Evolutionary conservation across 35 echinoderm and acorn worm genomes (phyloP), one percentile per base, ranked within the genome.

Genomic region (Stichopus chloronotus): DNA sequence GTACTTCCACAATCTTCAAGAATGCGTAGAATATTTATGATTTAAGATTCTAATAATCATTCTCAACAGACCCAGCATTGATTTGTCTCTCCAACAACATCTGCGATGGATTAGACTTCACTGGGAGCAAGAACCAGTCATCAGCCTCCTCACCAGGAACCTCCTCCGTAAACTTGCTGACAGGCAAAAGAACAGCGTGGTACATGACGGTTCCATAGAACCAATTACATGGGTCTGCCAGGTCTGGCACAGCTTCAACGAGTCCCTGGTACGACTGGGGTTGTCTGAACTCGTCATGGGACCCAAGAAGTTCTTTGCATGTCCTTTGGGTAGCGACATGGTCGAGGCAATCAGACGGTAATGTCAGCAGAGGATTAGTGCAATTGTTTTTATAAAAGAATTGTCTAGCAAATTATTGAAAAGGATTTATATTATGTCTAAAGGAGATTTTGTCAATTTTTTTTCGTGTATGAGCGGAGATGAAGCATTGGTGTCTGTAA

Each of bases 31-130:
- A 43, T 43, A 43, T 43, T 43, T 43, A 43, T 43, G 30, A 43
- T 43, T 43, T 43, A 43, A 43, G 30, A 43, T 3, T 43, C 30
- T 43, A 43, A 43, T 43, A 43, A 43, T 43, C 30, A 43, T 25
- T 78, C 53, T 22, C 52, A n/a, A 21, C 53, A 97, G 96, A 23
- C 92, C 93, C 22, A 94, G 94, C 19, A 76, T 95, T 25, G 96
- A 98, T 86, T 91, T 98, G 16, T 89, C 94, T 5, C 63, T 92
- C 25, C 96, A 98, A 90, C 96, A 98, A 74, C 90, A 90, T 72
- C 95, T 98, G n/a, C 94, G 96, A 9, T 98, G 96, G 96, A 92
- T 98, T 57, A 92, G 91, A 6, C 83, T 98, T 53, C 92, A 96
- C 84, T 95, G 94, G 90, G 96, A 98, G 30, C 84, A 88, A 9